A percentile compares a stretch with the other conserved stretches of the same genome.
phyloP scores from a whole-genome alignment of 2,113 vertebrate genomes.

The Epinephelus lanceolatus region DNA sequence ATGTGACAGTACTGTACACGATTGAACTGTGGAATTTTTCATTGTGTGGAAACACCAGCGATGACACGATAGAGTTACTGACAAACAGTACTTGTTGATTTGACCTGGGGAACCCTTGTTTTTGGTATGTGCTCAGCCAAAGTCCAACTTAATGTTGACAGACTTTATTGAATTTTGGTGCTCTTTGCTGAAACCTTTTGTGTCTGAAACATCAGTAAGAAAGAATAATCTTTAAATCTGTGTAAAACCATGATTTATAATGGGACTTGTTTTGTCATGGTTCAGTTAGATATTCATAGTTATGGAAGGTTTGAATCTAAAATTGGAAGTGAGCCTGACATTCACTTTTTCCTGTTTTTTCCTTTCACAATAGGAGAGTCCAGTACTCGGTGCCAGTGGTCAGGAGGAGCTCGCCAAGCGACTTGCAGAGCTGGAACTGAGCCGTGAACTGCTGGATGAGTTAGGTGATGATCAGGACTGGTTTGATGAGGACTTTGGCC shows the following conservation, averaged over 20 bases:
- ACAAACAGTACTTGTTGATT: constrained; percentile 59
- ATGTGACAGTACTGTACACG: not conserved
- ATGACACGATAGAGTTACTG: constrained; percentile 28
- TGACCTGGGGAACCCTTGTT: constrained; percentile 36
- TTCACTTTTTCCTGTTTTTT: not conserved
- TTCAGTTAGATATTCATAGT: not conserved
- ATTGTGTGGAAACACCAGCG: constrained; percentile 1
- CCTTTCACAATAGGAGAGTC: constrained; percentile 87
- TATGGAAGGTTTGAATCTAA: not conserved
- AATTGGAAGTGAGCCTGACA: not conserved
- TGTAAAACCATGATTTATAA: not conserved
- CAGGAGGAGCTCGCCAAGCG: constrained; percentile 95
- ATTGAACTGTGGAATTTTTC: constrained; percentile 24
- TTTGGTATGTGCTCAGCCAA: constrained; percentile 58
- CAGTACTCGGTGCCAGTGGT: constrained; percentile 91
- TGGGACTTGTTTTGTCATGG: not conserved
- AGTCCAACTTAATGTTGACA: constrained; percentile 72
- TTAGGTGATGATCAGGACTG: constrained; percentile 97
- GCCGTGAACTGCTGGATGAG: constrained; percentile 88
- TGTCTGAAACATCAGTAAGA: constrained; percentile 19
- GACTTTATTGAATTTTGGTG: constrained; percentile 46
- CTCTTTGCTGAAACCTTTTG: constrained; percentile 9
- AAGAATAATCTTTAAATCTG: not conserved
- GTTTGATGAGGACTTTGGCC: constrained; percentile 99
- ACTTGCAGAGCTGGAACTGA: constrained; percentile 93